Base-by-base conservation (phyloP, 2,888 invertebrate species). In the Torymus auratus region DNA sequence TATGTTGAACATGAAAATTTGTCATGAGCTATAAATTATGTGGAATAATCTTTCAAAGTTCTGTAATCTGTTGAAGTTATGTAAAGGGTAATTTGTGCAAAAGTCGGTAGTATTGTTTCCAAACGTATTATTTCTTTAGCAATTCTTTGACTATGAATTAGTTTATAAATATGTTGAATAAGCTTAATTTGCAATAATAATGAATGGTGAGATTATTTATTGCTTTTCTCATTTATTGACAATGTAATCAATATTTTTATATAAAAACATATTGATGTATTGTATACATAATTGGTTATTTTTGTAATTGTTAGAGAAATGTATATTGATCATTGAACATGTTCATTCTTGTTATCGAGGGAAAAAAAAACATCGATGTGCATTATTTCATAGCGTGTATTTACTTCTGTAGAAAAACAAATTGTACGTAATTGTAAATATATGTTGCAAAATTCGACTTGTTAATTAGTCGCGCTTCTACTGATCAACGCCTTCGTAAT, bases 351-450 rank as follows among this genome's bases (percentile, higher is more conserved):
- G 67, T 74, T 14, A 64, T 11, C 17, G 23, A 2, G 12, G 41
- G 7, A 28, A 41, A 41, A 28, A 64, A 64, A 65, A 52, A 73
- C 23, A 65, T 72, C 58, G 53, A 52, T 67, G 15, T 58, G 52
- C 7, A 60, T 67, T 55, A 60, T 60, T 65, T 75, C 15, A 52
- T 68, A 23, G 52, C 10, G 7, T 50, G 50, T 41, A 56, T 58
- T 58, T 56, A 74, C 15, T 56, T 23, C 7, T 41, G 41, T 41
- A 41, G 41, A 41, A 12, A 55, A 11, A 64, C 17, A 69, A 10
- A 55, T 15, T 69, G 69, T 62, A 69, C 12, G 68, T 69, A 55
- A 61, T 12, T 76, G 76, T 76, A 76, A 68, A 76, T 76, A 76
- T 76, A 13, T 69, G 68, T 69, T 76, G 53, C 68, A 55, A 55